These are phyloP conservation scores for Phrynosoma platyrhinos DNA, from an alignment of 2,113 vertebrate genomes.

Conservation along the genomic window DNA sequence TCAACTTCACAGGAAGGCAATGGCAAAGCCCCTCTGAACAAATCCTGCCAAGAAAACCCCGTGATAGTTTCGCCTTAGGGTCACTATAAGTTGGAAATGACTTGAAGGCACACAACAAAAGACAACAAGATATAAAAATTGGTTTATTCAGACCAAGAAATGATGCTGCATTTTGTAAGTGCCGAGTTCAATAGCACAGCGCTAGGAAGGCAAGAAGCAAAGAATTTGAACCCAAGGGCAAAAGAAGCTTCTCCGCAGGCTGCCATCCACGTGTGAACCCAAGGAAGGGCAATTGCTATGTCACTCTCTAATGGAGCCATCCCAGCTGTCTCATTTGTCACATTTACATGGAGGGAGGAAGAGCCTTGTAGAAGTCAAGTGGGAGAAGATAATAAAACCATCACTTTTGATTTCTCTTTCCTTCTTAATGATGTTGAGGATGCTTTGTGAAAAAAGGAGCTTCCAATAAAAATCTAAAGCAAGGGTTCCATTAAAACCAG, in stretches of 20 bases:
- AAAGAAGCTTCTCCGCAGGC: neutral
- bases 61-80: no score
- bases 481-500: no score
- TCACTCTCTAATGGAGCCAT: neutral
- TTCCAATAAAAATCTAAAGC: no score
- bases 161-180: neutral
- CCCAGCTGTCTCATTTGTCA: neutral
- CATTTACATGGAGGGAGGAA: neutral
- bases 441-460: no score
- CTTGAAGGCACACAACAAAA: no score
- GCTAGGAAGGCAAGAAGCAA: neutral
- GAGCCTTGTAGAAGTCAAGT: neutral
- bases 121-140: no score
- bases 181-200: neutral
- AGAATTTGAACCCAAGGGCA: neutral
- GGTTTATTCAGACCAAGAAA: no score
- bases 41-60: no score
- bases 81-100: no score
- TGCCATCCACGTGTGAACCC: neutral
- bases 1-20: no score
- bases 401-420: neutral
- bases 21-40: no score
- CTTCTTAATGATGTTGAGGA: no score
- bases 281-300: neutral
- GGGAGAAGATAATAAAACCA: neutral